Percentiles rank a stretch among this genome's conserved stretches.
These are phyloP conservation scores for Halictus rubicundus DNA, from an alignment of 1,140 invertebrate species.

Conservation along the genomic window DNA sequence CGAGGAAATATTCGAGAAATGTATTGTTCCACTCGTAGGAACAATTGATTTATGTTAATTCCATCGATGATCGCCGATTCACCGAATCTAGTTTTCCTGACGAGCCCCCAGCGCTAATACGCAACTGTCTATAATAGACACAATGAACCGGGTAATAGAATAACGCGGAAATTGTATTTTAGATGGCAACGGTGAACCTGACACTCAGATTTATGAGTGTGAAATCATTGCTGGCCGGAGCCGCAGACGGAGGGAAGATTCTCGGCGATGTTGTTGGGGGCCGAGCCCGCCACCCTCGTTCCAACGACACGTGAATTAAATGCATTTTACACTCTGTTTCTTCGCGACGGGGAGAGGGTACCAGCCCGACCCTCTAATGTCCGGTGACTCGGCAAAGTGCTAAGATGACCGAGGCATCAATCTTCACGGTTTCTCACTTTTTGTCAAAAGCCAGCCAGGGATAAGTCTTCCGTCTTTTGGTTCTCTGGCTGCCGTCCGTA, in stretches of 20 bases:
- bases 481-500: neutral
- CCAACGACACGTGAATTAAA: constrained; percentile 67
- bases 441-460: constrained; percentile 56
- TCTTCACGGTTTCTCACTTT: constrained; percentile 68
- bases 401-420: constrained; percentile 71
- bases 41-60: neutral
- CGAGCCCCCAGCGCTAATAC: neutral
- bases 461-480: constrained; percentile 48
- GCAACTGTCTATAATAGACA: neutral
- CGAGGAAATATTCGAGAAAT: too few species aligned
- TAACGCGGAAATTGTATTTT: constrained; percentile 45
- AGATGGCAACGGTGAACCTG: constrained; percentile 43
- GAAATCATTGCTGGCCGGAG: constrained; percentile 49
- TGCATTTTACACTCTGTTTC: constrained; percentile 73
- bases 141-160: constrained; percentile 38
- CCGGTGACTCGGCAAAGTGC: constrained; percentile 72
- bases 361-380: constrained; percentile 64
- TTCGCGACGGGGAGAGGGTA: constrained; percentile 27
- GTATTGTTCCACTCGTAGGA: too few species aligned
- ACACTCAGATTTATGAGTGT: constrained; percentile 49
- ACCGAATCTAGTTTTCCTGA: neutral
- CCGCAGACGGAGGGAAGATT: constrained; percentile 45
- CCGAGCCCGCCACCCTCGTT: constrained; percentile 38
- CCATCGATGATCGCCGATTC: neutral
- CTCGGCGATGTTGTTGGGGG: constrained; percentile 15